Evolutionary conservation across 1,140 invertebrate species (phyloP), one percentile per base, ranked within the genome.

Genomic region (Marisa cornuarietis): DNA sequence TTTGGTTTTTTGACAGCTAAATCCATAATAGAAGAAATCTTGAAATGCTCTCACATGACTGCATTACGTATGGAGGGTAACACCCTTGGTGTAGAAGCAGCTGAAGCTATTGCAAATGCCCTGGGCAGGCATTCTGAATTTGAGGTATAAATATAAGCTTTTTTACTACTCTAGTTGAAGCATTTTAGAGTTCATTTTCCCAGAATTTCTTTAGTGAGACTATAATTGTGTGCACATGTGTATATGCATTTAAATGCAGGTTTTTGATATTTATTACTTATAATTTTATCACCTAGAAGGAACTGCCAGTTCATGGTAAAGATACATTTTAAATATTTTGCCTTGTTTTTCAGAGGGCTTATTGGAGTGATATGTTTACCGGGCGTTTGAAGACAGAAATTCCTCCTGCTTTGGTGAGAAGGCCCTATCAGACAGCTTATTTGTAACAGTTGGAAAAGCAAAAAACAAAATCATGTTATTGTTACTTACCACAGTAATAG

Each of bases 351-450:
- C 83, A 91, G 88, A 87, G 87, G 86, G 96, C 96, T 0, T 89
- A 96, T 76, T 99, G 97, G 95, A 98, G 97, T 86, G 98, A 99
- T 89, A 95, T 99, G 92, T 99, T 99, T 79, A 91, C 90, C 54
- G 90, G 97, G 0, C 93, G 98, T 72, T 93, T 98, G 89, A 99
- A 99, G 91, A 93, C 94, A 24, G 98, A 99, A 93, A 99, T 99
- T 88, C 98, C 98, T 10, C 92, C 94, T 79, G 96, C 97, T 49
- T 91, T 99, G 84, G 95, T 95, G 91, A 92, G 84, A 81, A 78
- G n/a, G n/a, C n/a, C n/a, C n/a, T n/a, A n/a, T n/a, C n/a, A n/a
- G n/a, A 20, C 13, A 51, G 22, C 13, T 26, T 42, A 20, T 22
- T 22, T 8, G 26, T 1, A 22, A 0, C 31, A 49, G 13, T 6